phyloP scores from a whole-genome alignment of 1,140 invertebrate species.

The Caenorhabditis remanei region DNA sequence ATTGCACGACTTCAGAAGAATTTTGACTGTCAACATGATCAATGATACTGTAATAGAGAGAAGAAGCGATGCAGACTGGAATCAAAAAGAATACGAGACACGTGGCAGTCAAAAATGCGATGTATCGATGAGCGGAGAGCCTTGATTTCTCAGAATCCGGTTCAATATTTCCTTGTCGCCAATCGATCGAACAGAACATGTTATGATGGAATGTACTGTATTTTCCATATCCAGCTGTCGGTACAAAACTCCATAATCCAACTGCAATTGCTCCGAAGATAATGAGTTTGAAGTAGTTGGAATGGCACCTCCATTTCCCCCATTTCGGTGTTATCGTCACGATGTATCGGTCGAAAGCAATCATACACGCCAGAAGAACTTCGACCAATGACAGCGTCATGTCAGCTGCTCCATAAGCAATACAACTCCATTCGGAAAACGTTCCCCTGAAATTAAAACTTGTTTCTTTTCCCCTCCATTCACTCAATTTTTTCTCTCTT shows the following conservation, averaged over 20 bases:
- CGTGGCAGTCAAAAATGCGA: conserved; percentile 62
- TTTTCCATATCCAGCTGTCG: conserved; percentile 58
- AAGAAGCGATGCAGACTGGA: conserved; percentile 63
- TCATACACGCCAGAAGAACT: conserved; percentile 57
- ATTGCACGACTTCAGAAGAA: neutral
- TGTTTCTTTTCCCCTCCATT: neutral
- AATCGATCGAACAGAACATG: conserved; percentile 63
- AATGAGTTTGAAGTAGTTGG: conserved; percentile 59
- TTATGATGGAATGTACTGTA: conserved; percentile 57
- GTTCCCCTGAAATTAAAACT: conserved; percentile 42
- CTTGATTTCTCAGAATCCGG: conserved; percentile 47
- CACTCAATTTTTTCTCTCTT: neutral
- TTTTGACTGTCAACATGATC: conserved; percentile 60
- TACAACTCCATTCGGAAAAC: conserved; percentile 45
- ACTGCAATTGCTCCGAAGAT: conserved; percentile 3
- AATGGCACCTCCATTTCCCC: conserved; percentile 61
- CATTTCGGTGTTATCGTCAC: conserved; percentile 61
- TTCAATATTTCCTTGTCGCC: conserved; percentile 62
- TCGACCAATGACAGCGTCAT: conserved; percentile 58
- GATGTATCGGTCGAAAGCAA: conserved; percentile 64
- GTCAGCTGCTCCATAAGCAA: conserved; percentile 57
- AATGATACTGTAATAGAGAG: conserved; percentile 65
- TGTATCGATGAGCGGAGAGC: conserved; percentile 57
- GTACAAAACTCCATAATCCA: conserved; percentile 61
- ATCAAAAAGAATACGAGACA: conserved; percentile 64